Base-by-base conservation (phyloP, 2,888 invertebrate genomes). In the Brachycybe producta region DNA sequence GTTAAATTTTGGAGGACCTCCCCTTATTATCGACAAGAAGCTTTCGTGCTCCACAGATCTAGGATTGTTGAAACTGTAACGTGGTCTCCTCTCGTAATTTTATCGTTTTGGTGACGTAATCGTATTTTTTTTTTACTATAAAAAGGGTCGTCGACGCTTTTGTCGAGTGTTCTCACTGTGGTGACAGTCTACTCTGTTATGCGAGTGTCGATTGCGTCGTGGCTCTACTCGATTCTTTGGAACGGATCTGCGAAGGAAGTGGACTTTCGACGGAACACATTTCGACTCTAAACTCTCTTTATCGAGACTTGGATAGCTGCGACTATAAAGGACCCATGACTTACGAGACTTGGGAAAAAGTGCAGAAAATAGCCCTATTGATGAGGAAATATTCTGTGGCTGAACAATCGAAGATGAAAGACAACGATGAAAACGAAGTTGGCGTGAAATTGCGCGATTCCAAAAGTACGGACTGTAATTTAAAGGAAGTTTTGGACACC, bases 81-180 rank as follows among this genome's bases (percentile, higher is more conserved):
- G n/a, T n/a, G n/a, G 62, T 60, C 28, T 17, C n/a, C 28, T 35
- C n/a, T 34, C 13, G 2, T 32, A 28, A 32, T 26, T 46, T 51
- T 23, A 42, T 45, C 39, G 47, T 23, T 47, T 35, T 30, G 30
- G n/a, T n/a, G n/a, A n/a, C n/a, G n/a, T n/a, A n/a, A n/a, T 15
- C 28, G 30, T 39, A 26, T 46, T 46, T 38, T 15, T 36, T 26
- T 23, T 52, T 40, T 49, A 21, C 23, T 41, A 39, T 46, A 30
- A 66, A 17, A 60, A 84, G 91, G 60, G 81, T 88, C 59, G 84
- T 91, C 77, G 91, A 92, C 63, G 86, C 88, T 1, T 82, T 91
- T 64, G 87, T 90, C 68, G 91, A 92, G 68, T 86, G 87, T 53
- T 83, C 87, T n/a, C 78, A 80, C 57, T 82, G 82, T 55, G 81